A percentile compares a stretch with the other conserved stretches of the same genome.
Evolutionary conservation across 2,888 invertebrate genomes (phyloP).

Genomic region (Pristionchus maxplancki): DNA sequence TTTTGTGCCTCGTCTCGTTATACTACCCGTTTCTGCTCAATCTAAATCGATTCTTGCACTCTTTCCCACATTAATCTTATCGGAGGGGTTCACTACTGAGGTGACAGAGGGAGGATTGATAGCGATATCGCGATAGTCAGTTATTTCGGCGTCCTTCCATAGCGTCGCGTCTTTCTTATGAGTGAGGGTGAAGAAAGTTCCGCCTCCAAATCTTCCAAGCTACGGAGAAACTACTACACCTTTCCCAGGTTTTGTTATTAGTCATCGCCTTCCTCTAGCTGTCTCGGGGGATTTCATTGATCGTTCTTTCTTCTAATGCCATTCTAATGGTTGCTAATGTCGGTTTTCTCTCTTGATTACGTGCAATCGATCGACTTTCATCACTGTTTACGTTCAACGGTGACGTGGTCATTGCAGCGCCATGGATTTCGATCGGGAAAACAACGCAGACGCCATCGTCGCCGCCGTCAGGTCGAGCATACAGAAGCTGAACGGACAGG

Average conservation of each 20-base stretch:
- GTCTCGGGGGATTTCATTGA: neutral
- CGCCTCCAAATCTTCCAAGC: neutral
- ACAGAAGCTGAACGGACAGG: constrained; percentile 64
- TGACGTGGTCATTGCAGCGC: neutral
- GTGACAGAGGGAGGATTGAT: neutral
- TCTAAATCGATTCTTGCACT: neutral
- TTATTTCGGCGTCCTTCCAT: neutral
- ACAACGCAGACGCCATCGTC: constrained; percentile 58
- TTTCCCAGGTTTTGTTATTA: constrained; percentile 38
- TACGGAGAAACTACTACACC: constrained; percentile 21
- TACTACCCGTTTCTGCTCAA: neutral
- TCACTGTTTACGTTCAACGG: neutral
- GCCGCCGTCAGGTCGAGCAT: constrained; percentile 63
- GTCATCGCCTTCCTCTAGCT: constrained; percentile 7
- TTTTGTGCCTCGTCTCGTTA: neutral
- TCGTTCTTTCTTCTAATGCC: neutral
- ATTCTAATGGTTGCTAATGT: neutral
- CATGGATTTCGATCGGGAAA: constrained; percentile 67
- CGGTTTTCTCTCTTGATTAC: neutral
- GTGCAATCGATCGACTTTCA: neutral
- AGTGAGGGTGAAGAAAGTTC: constrained; percentile 35
- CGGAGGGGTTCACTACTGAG: neutral
- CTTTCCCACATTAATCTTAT: constrained; percentile 4
- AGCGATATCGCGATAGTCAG: constrained; percentile 14
- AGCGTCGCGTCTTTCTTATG: neutral